These are phyloP conservation scores for Halictus ligatus DNA, from an alignment of 2,888 invertebrate genomes.

Conservation along the genomic window DNA sequence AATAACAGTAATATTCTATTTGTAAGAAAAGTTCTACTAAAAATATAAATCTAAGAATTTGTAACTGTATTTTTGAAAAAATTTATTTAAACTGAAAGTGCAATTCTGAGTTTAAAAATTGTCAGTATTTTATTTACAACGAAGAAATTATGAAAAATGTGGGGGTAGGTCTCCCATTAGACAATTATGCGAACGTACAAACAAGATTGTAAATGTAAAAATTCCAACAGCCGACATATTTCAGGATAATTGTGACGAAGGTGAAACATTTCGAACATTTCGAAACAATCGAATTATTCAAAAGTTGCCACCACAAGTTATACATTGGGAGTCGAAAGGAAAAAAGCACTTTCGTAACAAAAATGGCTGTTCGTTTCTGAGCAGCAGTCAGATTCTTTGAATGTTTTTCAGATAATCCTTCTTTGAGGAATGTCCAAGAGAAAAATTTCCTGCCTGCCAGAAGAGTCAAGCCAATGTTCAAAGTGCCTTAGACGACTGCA, in stretches of 20 bases:
- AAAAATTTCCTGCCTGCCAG: constrained; percentile 1
- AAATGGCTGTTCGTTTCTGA: background rate
- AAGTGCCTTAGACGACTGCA: constrained; percentile 2
- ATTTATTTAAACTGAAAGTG: no score
- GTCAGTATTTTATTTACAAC: no score
- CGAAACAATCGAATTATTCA: background rate
- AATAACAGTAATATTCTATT: background rate
- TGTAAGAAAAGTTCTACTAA: background rate
- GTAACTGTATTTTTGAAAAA: no score
- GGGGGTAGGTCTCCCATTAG: background rate
- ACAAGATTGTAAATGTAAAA: background rate
- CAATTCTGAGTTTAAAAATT: no score
- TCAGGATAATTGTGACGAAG: background rate
- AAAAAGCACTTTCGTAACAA: background rate
- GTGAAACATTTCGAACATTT: no score
- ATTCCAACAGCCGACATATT: background rate
- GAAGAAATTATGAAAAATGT: background rate
- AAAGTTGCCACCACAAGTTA: background rate
- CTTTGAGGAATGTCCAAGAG: constrained; percentile 2
- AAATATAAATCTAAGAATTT: background rate
- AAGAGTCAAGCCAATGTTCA: background rate
- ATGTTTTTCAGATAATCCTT: background rate
- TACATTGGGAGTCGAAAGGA: no score
- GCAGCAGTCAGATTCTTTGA: background rate
- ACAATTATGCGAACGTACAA: background rate